Percentiles rank a stretch among this genome's conserved stretches.
Evolutionary conservation across 2,113 vertebrate genomes (phyloP).

Genomic region (Mobula hypostoma): DNA sequence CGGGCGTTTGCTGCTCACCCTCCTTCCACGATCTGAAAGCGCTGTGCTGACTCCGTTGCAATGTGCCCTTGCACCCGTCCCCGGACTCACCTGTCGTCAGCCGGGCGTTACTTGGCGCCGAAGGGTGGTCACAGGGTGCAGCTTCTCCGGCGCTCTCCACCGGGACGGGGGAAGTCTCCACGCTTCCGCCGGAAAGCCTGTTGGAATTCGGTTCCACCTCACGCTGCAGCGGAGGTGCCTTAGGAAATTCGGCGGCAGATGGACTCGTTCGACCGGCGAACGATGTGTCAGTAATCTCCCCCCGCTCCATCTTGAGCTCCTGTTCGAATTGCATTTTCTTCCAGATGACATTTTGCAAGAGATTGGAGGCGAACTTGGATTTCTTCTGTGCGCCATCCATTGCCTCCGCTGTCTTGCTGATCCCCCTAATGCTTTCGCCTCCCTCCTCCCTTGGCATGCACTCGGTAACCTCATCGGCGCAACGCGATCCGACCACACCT

Average conservation of each 20-base stretch:
- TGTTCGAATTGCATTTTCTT: slow-evolving; percentile 96
- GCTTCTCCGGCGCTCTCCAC: slow-evolving; percentile 47
- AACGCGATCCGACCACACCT: slow-evolving; percentile 60
- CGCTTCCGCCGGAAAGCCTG: slow-evolving; percentile 62
- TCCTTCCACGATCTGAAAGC: slow-evolving; percentile 92
- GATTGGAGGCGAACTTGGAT: slow-evolving; percentile 79
- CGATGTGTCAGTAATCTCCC: slow-evolving; percentile 75
- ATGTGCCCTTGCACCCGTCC: slow-evolving; percentile 67
- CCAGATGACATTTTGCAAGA: slow-evolving; percentile 90
- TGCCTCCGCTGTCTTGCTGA: slow-evolving; percentile 48
- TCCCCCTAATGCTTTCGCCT: slow-evolving; percentile 49
- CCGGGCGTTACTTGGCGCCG: slow-evolving; percentile 42
- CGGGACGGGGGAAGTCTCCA: slow-evolving; percentile 59
- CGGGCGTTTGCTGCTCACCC: slow-evolving; percentile 59
- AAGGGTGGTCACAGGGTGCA: slow-evolving; percentile 48
- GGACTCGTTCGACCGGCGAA: slow-evolving; percentile 44
- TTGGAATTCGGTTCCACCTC: slow-evolving; percentile 54
- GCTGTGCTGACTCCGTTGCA: slow-evolving; percentile 87
- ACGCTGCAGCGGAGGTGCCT: background rate
- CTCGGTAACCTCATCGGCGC: slow-evolving; percentile 65
- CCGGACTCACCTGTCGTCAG: slow-evolving; percentile 51
- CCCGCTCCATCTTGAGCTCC: slow-evolving; percentile 91
- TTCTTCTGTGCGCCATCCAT: slow-evolving; percentile 73
- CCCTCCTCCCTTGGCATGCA: slow-evolving; percentile 49
- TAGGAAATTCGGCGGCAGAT: slow-evolving; percentile 41